Evolutionary conservation across 2,113 vertebrate genomes (phyloP).

Genomic region (Nycticebus coucang): DNA sequence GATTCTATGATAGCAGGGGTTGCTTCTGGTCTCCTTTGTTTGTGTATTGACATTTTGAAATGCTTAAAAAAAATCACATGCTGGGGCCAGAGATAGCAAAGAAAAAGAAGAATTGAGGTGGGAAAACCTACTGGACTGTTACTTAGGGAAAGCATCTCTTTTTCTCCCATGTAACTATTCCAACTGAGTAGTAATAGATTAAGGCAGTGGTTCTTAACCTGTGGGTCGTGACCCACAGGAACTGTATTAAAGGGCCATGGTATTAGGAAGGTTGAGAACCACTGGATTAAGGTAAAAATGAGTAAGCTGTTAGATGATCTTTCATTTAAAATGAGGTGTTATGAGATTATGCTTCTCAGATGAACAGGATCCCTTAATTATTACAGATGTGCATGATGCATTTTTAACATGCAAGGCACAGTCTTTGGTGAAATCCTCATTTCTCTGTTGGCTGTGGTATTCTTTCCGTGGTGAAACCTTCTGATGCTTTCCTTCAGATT

Average conservation of each 20-base stretch:
- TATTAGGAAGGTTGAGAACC: too few relatives aligned
- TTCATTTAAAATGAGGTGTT: background rate
- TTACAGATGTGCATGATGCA: background rate
- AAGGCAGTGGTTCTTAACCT: too few relatives aligned
- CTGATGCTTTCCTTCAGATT: background rate
- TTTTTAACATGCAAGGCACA: background rate
- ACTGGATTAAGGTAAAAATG: background rate
- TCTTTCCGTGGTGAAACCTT: background rate
- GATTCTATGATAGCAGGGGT: conserved; percentile 84
- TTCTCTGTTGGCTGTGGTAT: background rate
- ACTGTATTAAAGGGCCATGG: too few relatives aligned
- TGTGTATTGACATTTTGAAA: conserved; percentile 86
- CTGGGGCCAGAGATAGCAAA: conserved; percentile 72
- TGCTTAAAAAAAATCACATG: conserved; percentile 75
- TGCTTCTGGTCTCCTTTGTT: conserved; percentile 86
- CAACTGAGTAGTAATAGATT: conserved; percentile 58
- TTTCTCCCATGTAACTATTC: conserved; percentile 73
- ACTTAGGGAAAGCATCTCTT: conserved; percentile 79
- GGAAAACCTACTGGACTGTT: conserved; percentile 68
- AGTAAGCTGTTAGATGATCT: background rate
- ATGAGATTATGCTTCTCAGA: background rate
- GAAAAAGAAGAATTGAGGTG: conserved; percentile 67
- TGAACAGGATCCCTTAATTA: background rate
- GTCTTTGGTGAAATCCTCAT: background rate
- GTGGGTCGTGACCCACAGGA: too few relatives aligned